phyloP scores from a whole-genome alignment of 2,888 invertebrate genomes.

The Cremastinae sp. region DNA sequence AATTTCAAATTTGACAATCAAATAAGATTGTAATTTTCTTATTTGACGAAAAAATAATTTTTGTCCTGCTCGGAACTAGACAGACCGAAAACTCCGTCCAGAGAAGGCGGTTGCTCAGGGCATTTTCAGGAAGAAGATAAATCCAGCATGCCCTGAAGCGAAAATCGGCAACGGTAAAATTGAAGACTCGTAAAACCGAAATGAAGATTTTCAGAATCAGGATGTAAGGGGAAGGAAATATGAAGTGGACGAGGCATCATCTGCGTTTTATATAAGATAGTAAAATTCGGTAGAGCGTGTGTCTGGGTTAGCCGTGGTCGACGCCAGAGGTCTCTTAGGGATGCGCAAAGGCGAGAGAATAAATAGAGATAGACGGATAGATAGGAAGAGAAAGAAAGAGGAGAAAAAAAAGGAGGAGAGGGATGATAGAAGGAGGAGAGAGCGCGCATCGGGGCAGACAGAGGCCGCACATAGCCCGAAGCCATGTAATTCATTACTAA shows the following conservation, averaged over 20 bases:
- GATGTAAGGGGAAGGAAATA: conserved; percentile 51
- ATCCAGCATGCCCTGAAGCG: no score
- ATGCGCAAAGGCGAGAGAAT: conserved; percentile 30
- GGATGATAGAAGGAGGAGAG: conserved; percentile 54
- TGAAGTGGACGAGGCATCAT: conserved; percentile 24
- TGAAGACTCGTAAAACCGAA: neutral
- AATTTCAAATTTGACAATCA: no score
- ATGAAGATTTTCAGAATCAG: neutral
- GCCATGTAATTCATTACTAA: conserved; percentile 81
- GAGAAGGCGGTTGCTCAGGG: no score
- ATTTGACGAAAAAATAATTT: no score
- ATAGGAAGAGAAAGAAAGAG: conserved; percentile 7
- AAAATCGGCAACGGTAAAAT: neutral
- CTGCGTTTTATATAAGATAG: conserved; percentile 41
- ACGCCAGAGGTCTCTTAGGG: conserved; percentile 29
- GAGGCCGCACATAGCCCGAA: conserved; percentile 72
- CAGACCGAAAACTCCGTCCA: no score
- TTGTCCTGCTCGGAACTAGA: no score
- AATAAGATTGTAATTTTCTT: no score
- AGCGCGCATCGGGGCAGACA: conserved; percentile 69
- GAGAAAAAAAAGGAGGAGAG: conserved; percentile 59
- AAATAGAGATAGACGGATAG: no score
- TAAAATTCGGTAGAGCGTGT: conserved; percentile 56
- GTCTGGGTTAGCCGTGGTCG: conserved; percentile 53
- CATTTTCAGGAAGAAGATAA: no score